phyloP scores from a whole-genome alignment of 2,113 vertebrate species.

The Sander lucioperca region DNA sequence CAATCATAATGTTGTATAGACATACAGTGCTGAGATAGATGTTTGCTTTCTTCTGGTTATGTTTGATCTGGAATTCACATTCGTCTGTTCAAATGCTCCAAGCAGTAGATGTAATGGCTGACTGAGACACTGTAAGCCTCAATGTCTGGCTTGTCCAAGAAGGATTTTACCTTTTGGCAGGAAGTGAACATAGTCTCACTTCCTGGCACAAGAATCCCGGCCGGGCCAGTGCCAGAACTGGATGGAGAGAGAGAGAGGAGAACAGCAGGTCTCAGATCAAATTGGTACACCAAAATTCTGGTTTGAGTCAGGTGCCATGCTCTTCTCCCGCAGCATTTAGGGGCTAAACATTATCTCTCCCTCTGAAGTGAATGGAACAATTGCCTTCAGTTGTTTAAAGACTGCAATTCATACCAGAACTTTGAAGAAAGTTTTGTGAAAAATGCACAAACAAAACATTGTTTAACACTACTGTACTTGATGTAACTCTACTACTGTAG shows the following conservation, averaged over 20 bases:
- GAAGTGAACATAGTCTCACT: constrained; percentile 34
- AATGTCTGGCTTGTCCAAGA: constrained; percentile 40
- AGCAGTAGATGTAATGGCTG: constrained; percentile 48
- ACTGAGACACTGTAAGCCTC: constrained; percentile 46
- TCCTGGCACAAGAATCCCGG: constrained; percentile 27
- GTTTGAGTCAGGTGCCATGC: constrained; percentile 21
- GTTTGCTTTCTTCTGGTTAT: constrained; percentile 40
- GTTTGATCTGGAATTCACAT: constrained; percentile 64
- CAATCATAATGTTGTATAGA: constrained; percentile 18
- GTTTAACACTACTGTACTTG: neutral
- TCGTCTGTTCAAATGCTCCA: constrained; percentile 42
- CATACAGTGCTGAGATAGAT: constrained; percentile 19
- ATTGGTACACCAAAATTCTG: constrained; percentile 9
- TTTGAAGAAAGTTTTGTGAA: neutral
- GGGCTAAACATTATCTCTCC: neutral
- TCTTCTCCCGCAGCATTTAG: neutral
- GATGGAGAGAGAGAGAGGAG: constrained; percentile 7
- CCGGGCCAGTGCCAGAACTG: constrained; percentile 13
- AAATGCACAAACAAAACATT: neutral
- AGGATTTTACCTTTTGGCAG: constrained; percentile 58
- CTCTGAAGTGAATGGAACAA: neutral
- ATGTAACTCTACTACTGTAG: neutral
- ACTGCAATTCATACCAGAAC: neutral
- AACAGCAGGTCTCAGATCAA: neutral
- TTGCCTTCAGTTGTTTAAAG: constrained; percentile 1